Evolutionary conservation across 2,888 invertebrate species (phyloP).

Genomic region (Pollenia labialis): DNA sequence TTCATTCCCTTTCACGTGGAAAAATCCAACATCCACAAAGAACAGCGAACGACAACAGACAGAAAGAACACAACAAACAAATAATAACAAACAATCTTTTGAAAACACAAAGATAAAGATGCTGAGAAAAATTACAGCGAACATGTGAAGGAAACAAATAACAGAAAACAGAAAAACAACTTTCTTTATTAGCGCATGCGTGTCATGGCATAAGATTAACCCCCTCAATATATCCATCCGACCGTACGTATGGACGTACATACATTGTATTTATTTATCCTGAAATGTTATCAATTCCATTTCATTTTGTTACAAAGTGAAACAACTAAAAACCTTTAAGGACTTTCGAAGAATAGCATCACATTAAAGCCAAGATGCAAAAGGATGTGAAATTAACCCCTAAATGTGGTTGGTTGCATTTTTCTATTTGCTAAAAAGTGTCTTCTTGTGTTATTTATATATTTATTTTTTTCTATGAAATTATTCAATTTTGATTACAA

Average conservation of each 20-base stretch:
- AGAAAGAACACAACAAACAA: slow-evolving; percentile 39
- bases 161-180: slow-evolving; percentile 52
- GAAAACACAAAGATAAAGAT: slow-evolving; percentile 5
- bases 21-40: neutral
- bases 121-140: slow-evolving; percentile 27
- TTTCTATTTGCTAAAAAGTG: too few relatives aligned
- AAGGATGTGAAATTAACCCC: slow-evolving; percentile 40
- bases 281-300: slow-evolving; percentile 26
- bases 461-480: neutral
- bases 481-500: too few relatives aligned
- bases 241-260: neutral
- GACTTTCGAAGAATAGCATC: slow-evolving; percentile 53
- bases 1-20: slow-evolving; percentile 53
- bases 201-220: neutral
- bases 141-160: slow-evolving; percentile 31
- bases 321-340: slow-evolving; percentile 28
- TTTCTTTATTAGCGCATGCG: slow-evolving; percentile 36
- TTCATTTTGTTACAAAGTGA: slow-evolving; percentile 30
- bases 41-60: neutral
- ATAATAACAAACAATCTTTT: slow-evolving; percentile 56
- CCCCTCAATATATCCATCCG: neutral
- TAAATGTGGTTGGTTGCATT: neutral
- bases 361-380: slow-evolving; percentile 23
- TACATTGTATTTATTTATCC: slow-evolving; percentile 15
- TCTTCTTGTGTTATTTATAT: too few relatives aligned